Evolutionary conservation across 2,797 vertebrate species (phyloP), one percentile per base, ranked within the genome.

Genomic region (Scolopax bukidnonensis): DNA sequence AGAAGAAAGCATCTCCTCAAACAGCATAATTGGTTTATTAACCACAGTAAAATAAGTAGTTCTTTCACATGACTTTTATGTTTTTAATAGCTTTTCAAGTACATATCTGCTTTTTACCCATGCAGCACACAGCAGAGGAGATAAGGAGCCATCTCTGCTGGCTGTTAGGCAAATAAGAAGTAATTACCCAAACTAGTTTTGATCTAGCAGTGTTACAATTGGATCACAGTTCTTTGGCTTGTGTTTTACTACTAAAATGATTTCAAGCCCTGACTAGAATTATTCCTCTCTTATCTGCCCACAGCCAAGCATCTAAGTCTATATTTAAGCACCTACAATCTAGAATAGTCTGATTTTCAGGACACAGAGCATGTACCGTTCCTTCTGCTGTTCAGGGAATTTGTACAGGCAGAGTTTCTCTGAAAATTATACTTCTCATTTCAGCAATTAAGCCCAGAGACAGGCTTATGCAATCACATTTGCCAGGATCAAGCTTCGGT

Each of bases 271-370:
- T 76, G 20, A 40, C 80, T 94, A 48, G 80, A 94, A 89, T 91
- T 82, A 82, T 69, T 89, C 32, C 48, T 61, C 63, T 84, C 70
- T 90, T 83, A 67, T 88, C 83, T 95, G 25, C 74, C 60, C 38
- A 43, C 68, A 87, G 80, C 51, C 87, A 77, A 88, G 56, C 67
- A 93, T 70, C 77, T 82, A 60, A 82, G 84, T 94, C 80, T 95
- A 5, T 86, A 65, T 93, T 93, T 94, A 95, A 96, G 83, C 47
- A 93, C 74, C 54, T 95, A 74, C 83, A 90, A 65, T 88, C 76
- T 90, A 67, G 60, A 56, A 53, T 73, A 43, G 85, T 80, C 89
- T 89, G 85, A 77, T 95, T 93, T 95, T 79, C 74, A 84, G 80
- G 82, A 88, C 57, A 86, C 25, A 73, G n/a, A 89, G 73, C 71